Conservation (phyloP, 1,140 invertebrate species). For the Pentalonia nigronervosa region DNA sequence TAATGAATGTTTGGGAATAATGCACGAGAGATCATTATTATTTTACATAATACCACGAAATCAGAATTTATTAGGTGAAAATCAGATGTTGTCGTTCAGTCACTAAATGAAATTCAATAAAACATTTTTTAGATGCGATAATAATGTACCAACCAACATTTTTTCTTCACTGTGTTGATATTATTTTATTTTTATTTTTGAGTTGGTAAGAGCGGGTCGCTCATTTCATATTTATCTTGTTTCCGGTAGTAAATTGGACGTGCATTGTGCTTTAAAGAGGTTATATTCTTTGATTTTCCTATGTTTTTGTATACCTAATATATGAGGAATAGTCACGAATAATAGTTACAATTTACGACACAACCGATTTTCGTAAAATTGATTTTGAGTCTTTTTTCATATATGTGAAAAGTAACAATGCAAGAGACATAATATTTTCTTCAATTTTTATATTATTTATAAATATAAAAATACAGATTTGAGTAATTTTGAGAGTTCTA, state of each 20-base stretch:
- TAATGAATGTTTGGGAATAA: background rate
- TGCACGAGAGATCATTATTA: background rate
- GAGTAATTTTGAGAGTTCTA: no score
- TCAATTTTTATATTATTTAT: no score
- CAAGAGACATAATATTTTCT: no score
- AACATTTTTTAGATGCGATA: no score
- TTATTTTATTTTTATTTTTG: no score
- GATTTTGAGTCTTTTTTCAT: background rate
- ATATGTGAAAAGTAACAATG: background rate
- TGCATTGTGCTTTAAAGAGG: background rate
- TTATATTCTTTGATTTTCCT: background rate
- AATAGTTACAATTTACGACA: background rate
- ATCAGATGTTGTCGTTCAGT: background rate
- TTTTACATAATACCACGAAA: background rate
- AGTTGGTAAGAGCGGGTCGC: no score
- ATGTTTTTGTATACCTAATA: background rate
- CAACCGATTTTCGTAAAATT: background rate
- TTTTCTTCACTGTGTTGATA: background rate
- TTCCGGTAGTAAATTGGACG: background rate
- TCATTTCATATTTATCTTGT: background rate
- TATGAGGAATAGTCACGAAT: no score
- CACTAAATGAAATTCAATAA: no score
- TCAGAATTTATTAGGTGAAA: background rate
- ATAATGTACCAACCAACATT: background rate
- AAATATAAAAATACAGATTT: no score